Base-by-base conservation (phyloP, 1,140 invertebrate species). In the Caenorhabditis inopinata region DNA sequence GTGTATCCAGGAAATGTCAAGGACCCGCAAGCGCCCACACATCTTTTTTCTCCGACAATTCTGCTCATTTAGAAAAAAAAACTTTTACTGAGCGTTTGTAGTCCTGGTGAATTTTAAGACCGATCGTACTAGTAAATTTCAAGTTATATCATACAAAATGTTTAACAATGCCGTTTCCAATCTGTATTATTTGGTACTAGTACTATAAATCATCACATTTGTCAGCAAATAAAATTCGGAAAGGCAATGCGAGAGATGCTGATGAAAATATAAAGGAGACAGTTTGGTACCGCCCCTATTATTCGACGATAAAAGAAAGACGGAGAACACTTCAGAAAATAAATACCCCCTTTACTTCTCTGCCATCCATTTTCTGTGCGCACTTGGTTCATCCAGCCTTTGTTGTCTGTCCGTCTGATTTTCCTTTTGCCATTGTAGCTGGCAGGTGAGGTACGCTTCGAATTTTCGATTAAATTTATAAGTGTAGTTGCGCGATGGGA, bases 171-270 rank as follows among this genome's bases (percentile, higher is more conserved):
- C 58, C 51, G 11, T 68, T 68, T 9, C 38, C 58, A 38, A 38
- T 68, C 58, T 21, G 23, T 68, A 38, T 68, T 68, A 38, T 32
- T 12, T 32, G 58, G 32, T 68, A 68, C 58, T 68, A 68, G 58
- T 68, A 68, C 58, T 68, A 68, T 68, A 68, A 68, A 32, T 68
- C 58, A 68, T 68, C 58, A 68, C 2, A 68, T 68, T 68, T 25
- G 58, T 68, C 58, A 68, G 58, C 58, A 68, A 68, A 68, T 68
- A 68, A 68, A 68, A 68, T 68, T 29, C 58, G 58, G n/a, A n/a
- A 68, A 68, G 58, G 58, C 58, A 42, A 29, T 29, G 32, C 18
- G 29, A 35, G 58, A 68, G 58, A 68, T 68, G 32, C 58, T 38
- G 32, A 38, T 38, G 58, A 42, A 68, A 68, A 68, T 7, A 42